Percentiles rank a stretch among this genome's conserved stretches.
Conservation (phyloP, 1,140 invertebrate species). For the Archivesica marissinica region DNA sequence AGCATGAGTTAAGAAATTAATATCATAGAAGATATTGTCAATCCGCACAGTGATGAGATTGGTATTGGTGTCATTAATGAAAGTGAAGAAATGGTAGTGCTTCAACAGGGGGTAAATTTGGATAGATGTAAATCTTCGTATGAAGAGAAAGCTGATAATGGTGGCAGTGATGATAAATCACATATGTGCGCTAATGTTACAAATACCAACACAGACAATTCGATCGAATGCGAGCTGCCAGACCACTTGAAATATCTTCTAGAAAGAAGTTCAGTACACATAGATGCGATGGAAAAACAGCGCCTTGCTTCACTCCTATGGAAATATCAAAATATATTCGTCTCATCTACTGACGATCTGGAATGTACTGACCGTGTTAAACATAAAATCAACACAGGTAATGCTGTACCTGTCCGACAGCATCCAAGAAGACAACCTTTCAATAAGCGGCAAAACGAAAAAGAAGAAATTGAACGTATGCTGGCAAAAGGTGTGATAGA, state of each 20-base stretch:
- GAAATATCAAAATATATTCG: conserved; percentile 4
- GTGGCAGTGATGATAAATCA: not conserved
- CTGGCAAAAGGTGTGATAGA: conserved; percentile 57
- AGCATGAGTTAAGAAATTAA: not conserved
- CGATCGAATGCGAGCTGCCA: not conserved
- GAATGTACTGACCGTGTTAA: conserved; percentile 2
- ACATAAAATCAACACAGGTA: conserved; percentile 48
- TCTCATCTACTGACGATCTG: not conserved
- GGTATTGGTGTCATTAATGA: not conserved
- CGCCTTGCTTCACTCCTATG: not conserved
- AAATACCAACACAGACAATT: not conserved
- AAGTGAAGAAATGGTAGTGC: not conserved
- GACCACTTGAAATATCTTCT: not conserved
- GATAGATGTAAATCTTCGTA: not conserved
- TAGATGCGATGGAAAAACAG: not conserved
- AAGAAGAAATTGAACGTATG: conserved; percentile 51
- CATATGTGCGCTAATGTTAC: not conserved
- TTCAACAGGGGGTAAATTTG: not conserved
- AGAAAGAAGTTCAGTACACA: not conserved
- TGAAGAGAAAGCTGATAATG: not conserved
- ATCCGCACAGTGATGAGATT: not conserved
- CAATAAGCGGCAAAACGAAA: not conserved
- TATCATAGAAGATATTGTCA: not conserved
- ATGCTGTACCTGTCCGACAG: conserved; percentile 22
- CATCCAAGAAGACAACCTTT: conserved; percentile 25